Evolutionary conservation across 1,140 invertebrate genomes (phyloP).

Genomic region (Cyclina sinensis): DNA sequence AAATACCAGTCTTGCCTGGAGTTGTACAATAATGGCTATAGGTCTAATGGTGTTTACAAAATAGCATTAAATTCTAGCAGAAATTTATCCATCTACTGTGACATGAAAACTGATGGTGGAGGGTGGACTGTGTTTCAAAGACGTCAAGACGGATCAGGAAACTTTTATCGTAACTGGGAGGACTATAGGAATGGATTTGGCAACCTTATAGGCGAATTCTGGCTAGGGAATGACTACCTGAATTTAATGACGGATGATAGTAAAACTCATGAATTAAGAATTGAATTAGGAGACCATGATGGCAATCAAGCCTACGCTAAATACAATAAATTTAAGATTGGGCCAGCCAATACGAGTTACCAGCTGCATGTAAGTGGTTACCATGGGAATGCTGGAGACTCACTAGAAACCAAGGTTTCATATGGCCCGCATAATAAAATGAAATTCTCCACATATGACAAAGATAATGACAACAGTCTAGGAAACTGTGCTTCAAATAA

Average conservation of each 20-base stretch:
- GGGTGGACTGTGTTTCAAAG: conserved; percentile 95
- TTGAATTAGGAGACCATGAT: conserved; percentile 63
- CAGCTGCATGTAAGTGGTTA: conserved; percentile 42
- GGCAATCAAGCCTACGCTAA: conserved; percentile 11
- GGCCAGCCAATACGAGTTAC: conserved; percentile 7
- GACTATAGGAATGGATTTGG: conserved; percentile 90
- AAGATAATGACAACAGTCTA: conserved; percentile 34
- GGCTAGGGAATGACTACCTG: conserved; percentile 80
- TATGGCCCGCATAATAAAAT: conserved; percentile 17
- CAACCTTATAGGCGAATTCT: conserved; percentile 88
- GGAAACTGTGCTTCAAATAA: neutral
- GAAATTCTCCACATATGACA: conserved; percentile 56
- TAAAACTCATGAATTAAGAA: conserved; percentile 43
- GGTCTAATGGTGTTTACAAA: neutral
- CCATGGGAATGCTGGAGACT: conserved; percentile 39
- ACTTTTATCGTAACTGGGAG: conserved; percentile 96
- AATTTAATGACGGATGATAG: conserved; percentile 87
- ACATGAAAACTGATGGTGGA: conserved; percentile 91
- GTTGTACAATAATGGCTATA: neutral
- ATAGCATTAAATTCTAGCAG: neutral
- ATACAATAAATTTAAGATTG: conserved; percentile 56
- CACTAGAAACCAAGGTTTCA: neutral
- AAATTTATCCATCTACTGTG: conserved; percentile 89
- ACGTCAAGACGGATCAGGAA: conserved; percentile 91
- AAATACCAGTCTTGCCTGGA: neutral